phyloP scores from a whole-genome alignment of 2,888 invertebrate genomes.

The Drosophila birchii region DNA sequence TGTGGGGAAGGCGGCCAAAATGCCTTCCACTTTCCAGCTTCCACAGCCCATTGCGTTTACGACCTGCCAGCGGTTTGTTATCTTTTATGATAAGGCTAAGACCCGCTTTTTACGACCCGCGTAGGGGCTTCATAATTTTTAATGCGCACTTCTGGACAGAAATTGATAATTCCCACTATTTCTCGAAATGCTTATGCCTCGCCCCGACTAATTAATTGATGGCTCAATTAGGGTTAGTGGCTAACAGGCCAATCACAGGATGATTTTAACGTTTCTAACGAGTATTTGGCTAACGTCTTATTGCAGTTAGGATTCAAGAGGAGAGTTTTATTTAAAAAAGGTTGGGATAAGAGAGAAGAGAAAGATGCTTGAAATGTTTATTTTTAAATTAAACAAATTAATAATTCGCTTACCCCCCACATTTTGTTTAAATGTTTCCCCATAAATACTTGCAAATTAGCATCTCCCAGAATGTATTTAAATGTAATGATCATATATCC shows the following conservation, averaged over 20 bases:
- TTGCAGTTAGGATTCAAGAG: neutral
- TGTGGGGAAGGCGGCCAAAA: slow-evolving; percentile 36
- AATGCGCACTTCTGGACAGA: slow-evolving; percentile 49
- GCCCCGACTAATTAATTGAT: slow-evolving; percentile 61
- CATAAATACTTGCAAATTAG: neutral
- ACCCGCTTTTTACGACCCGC: slow-evolving; percentile 51
- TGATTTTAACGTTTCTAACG: neutral
- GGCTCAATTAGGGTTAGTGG: slow-evolving; percentile 40
- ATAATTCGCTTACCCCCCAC: neutral
- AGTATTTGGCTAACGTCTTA: slow-evolving; percentile 15
- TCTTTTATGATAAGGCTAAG: slow-evolving; percentile 64
- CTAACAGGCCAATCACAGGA: neutral
- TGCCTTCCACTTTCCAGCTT: slow-evolving; percentile 50
- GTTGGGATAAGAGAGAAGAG: no score
- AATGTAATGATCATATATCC: neutral
- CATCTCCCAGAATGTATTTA: no score
- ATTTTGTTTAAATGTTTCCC: neutral
- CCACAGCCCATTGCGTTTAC: slow-evolving; percentile 42
- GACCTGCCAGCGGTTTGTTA: slow-evolving; percentile 48
- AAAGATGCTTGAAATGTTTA: no score
- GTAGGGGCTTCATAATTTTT: slow-evolving; percentile 53
- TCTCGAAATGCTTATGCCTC: slow-evolving; percentile 15
- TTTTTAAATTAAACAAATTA: neutral
- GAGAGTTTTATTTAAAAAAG: neutral
- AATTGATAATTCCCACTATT: slow-evolving; percentile 58